Conservation (phyloP, 2,797 vertebrate genomes). For the Artibeus jamaicensis region DNA sequence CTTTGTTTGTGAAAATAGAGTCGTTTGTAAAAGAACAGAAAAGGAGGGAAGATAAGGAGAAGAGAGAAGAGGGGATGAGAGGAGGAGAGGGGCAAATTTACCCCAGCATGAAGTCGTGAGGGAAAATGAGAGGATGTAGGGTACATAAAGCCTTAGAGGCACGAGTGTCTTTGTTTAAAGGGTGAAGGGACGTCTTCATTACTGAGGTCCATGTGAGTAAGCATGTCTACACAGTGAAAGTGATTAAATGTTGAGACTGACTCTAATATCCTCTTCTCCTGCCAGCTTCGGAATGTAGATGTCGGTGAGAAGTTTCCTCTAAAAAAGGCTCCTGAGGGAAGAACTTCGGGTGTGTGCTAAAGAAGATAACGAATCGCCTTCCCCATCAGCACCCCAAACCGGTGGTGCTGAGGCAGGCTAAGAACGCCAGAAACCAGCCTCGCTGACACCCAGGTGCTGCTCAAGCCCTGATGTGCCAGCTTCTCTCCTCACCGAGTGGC, state of each 20-base stretch:
- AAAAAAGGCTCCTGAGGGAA: not conserved
- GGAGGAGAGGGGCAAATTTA: rapidly evolving
- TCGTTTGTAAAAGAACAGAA: not conserved
- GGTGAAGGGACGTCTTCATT: not conserved
- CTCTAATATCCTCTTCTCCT: not conserved
- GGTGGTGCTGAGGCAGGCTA: not conserved
- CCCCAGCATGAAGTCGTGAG: not conserved
- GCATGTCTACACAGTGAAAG: not conserved
- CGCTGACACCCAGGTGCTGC: rapidly evolving
- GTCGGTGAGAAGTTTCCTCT: not conserved
- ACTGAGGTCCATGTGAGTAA: not conserved
- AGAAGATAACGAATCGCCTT: not conserved
- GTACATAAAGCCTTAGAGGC: not conserved
- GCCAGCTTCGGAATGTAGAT: not conserved
- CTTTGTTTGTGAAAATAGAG: not conserved
- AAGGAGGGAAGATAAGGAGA: rapidly evolving
- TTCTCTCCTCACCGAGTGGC: no score
- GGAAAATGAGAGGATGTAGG: not conserved
- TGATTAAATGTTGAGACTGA: not conserved
- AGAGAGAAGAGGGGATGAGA: rapidly evolving
- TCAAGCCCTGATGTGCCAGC: rapidly evolving
- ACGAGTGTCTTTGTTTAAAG: not conserved
- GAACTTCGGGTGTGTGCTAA: not conserved
- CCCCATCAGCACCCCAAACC: not conserved
- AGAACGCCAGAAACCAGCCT: not conserved